phyloP scores from a whole-genome alignment of 2,888 invertebrate genomes.

The Sisyra terminalis region DNA sequence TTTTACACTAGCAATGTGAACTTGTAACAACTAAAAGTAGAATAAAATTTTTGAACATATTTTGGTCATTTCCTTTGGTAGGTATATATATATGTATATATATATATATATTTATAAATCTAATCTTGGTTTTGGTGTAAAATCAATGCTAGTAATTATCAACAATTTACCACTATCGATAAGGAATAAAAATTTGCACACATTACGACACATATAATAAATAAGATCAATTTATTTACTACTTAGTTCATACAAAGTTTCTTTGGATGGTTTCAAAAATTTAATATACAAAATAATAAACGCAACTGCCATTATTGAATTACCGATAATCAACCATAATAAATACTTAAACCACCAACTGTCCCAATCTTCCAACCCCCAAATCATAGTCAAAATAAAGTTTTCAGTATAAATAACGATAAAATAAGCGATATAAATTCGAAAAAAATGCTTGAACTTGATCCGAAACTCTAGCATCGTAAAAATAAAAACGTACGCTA shows the following conservation, averaged over 20 bases:
- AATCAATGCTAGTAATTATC: too few relatives aligned
- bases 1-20: too few relatives aligned
- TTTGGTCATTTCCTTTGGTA: too few relatives aligned
- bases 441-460: constrained; percentile 52
- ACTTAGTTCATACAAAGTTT: constrained; percentile 17
- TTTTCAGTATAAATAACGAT: constrained; percentile 48
- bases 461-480: constrained; percentile 66
- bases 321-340: constrained; percentile 40
- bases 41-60: too few relatives aligned
- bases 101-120: too few relatives aligned
- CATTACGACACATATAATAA: too few relatives aligned
- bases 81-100: too few relatives aligned
- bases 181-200: too few relatives aligned
- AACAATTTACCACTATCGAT: too few relatives aligned
- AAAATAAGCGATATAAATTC: constrained; percentile 53
- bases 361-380: constrained; percentile 40
- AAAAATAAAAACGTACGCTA: constrained; percentile 58
- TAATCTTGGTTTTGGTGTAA: too few relatives aligned
- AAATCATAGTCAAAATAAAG: constrained; percentile 47
- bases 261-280: constrained; percentile 39
- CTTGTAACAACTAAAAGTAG: too few relatives aligned
- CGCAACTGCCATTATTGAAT: constrained; percentile 38
- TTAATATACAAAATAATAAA: constrained; percentile 46
- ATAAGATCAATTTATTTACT: too few relatives aligned
- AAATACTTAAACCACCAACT: constrained; percentile 57